Evolutionary conservation across 2,888 invertebrate genomes (phyloP).

Genomic region (Clivina fossor): DNA sequence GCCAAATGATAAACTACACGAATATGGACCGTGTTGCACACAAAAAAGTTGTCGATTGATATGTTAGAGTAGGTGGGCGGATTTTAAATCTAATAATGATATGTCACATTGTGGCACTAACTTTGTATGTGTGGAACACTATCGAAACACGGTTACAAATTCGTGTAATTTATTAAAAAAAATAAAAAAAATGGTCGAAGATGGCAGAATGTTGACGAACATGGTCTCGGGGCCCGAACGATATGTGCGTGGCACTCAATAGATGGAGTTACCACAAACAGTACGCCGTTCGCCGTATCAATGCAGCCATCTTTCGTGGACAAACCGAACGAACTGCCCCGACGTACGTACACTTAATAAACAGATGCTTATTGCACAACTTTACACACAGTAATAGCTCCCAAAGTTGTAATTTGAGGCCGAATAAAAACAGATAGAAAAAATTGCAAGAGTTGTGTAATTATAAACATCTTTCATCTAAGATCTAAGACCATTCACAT

Average conservation of each 20-base stretch:
- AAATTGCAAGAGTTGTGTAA: background rate
- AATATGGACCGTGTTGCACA: conserved; percentile 9
- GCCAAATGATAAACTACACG: background rate
- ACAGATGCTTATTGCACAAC: conserved; percentile 27
- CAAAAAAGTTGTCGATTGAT: conserved; percentile 2
- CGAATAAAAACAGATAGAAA: background rate
- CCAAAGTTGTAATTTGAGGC: conserved; percentile 1
- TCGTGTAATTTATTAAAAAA: too few species aligned
- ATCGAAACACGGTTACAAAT: too few species aligned
- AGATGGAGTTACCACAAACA: conserved; percentile 3
- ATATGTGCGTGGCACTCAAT: conserved; percentile 5
- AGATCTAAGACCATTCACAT: background rate
- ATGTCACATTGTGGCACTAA: conserved; percentile 22
- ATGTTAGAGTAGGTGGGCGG: conserved; percentile 15
- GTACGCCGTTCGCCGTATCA: conserved; percentile 8
- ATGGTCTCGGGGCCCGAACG: conserved; percentile 11
- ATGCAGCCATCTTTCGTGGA: too few species aligned
- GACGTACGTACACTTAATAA: conserved; percentile 15
- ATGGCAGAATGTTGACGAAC: background rate
- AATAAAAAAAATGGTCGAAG: background rate
- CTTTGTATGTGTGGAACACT: background rate
- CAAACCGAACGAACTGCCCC: conserved; percentile 4
- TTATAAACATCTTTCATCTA: background rate
- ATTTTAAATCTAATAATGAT: conserved; percentile 22
- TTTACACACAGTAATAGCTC: conserved; percentile 17